phyloP scores from a whole-genome alignment of 2,888 invertebrate species.

The Andrena flavipes region DNA sequence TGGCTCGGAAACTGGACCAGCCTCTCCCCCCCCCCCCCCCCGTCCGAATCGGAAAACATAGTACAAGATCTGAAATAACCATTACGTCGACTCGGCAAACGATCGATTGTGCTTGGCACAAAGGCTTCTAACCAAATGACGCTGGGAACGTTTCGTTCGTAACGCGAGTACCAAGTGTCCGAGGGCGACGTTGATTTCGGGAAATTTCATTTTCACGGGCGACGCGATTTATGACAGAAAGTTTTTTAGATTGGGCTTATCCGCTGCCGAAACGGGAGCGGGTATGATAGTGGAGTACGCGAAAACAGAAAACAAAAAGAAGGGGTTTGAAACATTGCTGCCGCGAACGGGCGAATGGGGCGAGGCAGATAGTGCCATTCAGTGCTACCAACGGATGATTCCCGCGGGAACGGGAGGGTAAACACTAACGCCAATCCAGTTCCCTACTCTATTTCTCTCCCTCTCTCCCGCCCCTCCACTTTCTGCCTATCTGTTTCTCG shows the following conservation, averaged over 20 bases:
- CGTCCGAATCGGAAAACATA: background rate
- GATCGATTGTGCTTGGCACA: background rate
- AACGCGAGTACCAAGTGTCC: background rate
- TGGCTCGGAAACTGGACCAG: slow-evolving; percentile 37
- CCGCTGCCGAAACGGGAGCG: slow-evolving; percentile 24
- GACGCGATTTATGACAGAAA: slow-evolving; percentile 35
- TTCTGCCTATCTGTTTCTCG: slow-evolving; percentile 42
- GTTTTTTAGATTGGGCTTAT: slow-evolving; percentile 25
- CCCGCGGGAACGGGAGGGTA: slow-evolving; percentile 59
- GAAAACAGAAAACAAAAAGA: slow-evolving; percentile 17
- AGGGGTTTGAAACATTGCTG: slow-evolving; percentile 57
- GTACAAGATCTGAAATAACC: slow-evolving; percentile 19
- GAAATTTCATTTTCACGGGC: slow-evolving; percentile 32
- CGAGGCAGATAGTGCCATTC: slow-evolving; percentile 70
- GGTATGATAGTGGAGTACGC: slow-evolving; percentile 7
- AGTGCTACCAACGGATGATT: slow-evolving; percentile 64
- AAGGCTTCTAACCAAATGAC: background rate
- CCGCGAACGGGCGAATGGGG: slow-evolving; percentile 46
- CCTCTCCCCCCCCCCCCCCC: no score
- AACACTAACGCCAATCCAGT: slow-evolving; percentile 63
- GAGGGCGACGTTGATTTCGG: background rate
- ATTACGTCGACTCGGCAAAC: slow-evolving; percentile 3
- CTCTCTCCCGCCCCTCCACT: slow-evolving; percentile 13
- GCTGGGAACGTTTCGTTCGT: background rate
- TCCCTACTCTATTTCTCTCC: slow-evolving; percentile 30